phyloP scores from a whole-genome alignment of 2,113 vertebrate genomes.

The Holacanthus passer region DNA sequence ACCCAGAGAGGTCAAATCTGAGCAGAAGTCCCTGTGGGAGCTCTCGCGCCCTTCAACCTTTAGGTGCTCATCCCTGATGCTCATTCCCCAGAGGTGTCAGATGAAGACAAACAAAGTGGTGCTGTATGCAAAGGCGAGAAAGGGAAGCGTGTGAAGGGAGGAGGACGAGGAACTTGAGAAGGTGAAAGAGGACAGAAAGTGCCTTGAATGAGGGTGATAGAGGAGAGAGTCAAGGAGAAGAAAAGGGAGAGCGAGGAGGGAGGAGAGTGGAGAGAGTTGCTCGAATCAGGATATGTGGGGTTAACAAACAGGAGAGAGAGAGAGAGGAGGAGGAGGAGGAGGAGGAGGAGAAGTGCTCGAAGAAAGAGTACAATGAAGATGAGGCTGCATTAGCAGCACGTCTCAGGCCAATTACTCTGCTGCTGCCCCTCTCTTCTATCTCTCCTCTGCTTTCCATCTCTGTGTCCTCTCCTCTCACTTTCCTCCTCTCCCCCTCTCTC shows the following conservation, averaged over 20 bases:
- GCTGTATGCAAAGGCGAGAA: constrained; percentile 64
- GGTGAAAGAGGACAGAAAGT: constrained; percentile 78
- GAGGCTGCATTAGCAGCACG: constrained; percentile 71
- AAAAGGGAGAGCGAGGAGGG: constrained; percentile 17
- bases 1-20: constrained; percentile 64
- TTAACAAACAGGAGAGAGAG: constrained; percentile 42
- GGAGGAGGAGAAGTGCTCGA: constrained; percentile 47
- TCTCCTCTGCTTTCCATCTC: constrained; percentile 40
- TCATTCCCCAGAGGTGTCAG: constrained; percentile 72
- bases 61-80: constrained; percentile 73
- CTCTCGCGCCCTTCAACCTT: constrained; percentile 69
- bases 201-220: constrained; percentile 58
- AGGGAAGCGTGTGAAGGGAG: constrained; percentile 50
- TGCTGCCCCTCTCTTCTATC: constrained; percentile 50
- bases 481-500: constrained; percentile 47
- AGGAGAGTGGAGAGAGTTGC: constrained; percentile 11
- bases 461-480: constrained; percentile 63
- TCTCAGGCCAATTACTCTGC: constrained; percentile 80
- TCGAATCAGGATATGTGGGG: constrained; percentile 36
- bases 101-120: constrained; percentile 63
- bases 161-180: constrained; percentile 71
- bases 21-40: constrained; percentile 70
- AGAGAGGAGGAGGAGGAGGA: constrained; percentile 29
- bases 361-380: constrained; percentile 67
- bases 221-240: constrained; percentile 52